These are phyloP conservation scores for Calidris pugnax DNA, from an alignment of 2,113 vertebrate species.

Conservation along the genomic window DNA sequence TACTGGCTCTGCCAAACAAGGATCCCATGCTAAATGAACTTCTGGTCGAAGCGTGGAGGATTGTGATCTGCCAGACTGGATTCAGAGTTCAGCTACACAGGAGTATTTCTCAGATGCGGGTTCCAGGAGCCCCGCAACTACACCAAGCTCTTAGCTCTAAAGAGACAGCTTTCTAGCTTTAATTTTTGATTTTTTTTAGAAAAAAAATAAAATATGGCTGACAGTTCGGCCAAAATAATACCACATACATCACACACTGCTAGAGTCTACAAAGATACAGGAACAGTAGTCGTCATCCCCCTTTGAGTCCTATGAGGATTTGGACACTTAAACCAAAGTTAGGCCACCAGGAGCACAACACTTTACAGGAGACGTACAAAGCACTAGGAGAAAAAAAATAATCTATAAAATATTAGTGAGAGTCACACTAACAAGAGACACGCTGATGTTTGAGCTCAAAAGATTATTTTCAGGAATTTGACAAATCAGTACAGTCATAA, in stretches of 20 bases:
- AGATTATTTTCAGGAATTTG: not conserved
- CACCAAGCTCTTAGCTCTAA: not conserved
- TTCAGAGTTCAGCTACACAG: not conserved
- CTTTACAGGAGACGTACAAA: not conserved
- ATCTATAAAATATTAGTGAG: not conserved
- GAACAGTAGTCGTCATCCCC: not conserved
- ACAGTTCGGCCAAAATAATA: not conserved
- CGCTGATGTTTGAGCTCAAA: not conserved
- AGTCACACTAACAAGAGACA: not conserved
- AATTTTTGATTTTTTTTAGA: too few species aligned
- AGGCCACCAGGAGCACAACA: not conserved
- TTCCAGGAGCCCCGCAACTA: not conserved
- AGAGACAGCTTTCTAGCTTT: not conserved
- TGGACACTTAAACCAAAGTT: not conserved
- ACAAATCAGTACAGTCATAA: not conserved
- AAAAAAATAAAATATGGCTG: not conserved
- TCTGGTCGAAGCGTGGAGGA: not conserved
- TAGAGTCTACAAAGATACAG: not conserved
- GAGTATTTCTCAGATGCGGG: not conserved
- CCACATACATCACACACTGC: not conserved
- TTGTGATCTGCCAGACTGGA: not conserved
- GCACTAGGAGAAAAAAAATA: accelerated
- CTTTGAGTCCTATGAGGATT: not conserved
- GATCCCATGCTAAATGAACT: not conserved
- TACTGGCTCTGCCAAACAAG: not conserved